A percentile compares a stretch with the other conserved stretches of the same genome.
Conservation (phyloP, 2,113 vertebrate species). For the Grus americana region DNA sequence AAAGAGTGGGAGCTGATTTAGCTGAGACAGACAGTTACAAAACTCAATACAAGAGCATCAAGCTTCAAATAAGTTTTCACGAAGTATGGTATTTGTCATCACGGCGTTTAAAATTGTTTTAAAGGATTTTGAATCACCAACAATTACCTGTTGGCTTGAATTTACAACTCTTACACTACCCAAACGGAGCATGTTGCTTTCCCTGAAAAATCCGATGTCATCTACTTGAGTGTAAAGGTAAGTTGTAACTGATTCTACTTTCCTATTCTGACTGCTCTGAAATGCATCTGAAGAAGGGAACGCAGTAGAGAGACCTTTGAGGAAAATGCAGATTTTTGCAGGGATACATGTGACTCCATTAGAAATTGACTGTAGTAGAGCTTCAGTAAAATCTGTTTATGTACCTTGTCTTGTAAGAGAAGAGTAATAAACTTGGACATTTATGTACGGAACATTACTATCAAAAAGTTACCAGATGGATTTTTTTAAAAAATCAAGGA, state of each 20-base stretch:
- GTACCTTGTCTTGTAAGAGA: not conserved
- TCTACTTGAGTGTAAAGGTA: slow-evolving; percentile 67
- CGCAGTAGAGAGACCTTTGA: not conserved
- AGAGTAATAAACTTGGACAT: not conserved
- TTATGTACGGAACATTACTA: not conserved
- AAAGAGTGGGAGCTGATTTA: slow-evolving; percentile 75
- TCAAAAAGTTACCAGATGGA: not conserved
- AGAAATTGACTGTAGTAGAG: not conserved
- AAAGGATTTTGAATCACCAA: slow-evolving; percentile 4
- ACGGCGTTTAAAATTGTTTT: not conserved
- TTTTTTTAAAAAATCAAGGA: not conserved
- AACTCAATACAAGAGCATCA: slow-evolving; percentile 43
- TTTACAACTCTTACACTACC: slow-evolving; percentile 13
- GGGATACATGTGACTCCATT: not conserved
- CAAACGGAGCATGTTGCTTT: not conserved
- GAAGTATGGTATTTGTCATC: slow-evolving; percentile 4
- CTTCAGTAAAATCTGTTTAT: not conserved
- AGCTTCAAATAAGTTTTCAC: slow-evolving; percentile 43
- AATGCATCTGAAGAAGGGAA: not conserved
- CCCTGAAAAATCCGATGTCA: slow-evolving; percentile 4
- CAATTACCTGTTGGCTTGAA: not conserved
- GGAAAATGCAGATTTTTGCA: not conserved
- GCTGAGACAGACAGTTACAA: slow-evolving; percentile 69
- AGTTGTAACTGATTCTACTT: slow-evolving; percentile 41
- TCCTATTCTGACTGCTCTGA: not conserved